These are phyloP conservation scores for Samia ricini DNA, from an alignment of 1,140 invertebrate species.

Conservation along the genomic window DNA sequence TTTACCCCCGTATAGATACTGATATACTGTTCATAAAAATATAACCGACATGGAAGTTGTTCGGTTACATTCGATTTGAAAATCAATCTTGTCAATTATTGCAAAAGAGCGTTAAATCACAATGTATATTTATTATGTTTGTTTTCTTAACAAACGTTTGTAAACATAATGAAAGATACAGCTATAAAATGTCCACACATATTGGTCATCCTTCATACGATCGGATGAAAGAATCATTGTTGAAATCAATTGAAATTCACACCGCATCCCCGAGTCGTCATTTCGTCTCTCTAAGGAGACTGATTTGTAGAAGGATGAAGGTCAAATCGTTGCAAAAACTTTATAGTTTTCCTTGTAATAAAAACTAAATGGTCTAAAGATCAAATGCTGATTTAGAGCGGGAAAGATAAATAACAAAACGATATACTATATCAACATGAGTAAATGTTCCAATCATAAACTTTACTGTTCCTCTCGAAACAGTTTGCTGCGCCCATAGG, in stretches of 20 bases:
- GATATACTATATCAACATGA: no score
- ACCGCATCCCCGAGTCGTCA: neutral
- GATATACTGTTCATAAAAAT: no score
- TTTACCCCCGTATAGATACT: no score
- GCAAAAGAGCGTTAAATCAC: no score
- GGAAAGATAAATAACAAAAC: no score
- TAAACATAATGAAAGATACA: neutral
- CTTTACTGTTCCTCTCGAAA: no score
- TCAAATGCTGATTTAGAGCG: no score
- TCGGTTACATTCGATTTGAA: no score
- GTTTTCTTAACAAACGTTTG: neutral
- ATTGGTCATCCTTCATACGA: neutral
- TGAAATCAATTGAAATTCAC: conserved; percentile 16
- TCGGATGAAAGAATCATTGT: conserved; percentile 12
- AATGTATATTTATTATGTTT: neutral
- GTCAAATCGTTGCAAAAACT: conserved; percentile 2
- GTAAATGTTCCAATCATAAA: no score
- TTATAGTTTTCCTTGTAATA: neutral
- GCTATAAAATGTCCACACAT: neutral
- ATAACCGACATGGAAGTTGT: no score
- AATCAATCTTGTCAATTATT: no score
- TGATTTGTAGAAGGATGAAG: neutral
- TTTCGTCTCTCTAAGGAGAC: conserved; percentile 4
- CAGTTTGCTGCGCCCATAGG: no score
- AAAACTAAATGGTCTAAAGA: neutral